phyloP scores from a whole-genome alignment of 2,797 vertebrate genomes.

The Antennarius maculatus region DNA sequence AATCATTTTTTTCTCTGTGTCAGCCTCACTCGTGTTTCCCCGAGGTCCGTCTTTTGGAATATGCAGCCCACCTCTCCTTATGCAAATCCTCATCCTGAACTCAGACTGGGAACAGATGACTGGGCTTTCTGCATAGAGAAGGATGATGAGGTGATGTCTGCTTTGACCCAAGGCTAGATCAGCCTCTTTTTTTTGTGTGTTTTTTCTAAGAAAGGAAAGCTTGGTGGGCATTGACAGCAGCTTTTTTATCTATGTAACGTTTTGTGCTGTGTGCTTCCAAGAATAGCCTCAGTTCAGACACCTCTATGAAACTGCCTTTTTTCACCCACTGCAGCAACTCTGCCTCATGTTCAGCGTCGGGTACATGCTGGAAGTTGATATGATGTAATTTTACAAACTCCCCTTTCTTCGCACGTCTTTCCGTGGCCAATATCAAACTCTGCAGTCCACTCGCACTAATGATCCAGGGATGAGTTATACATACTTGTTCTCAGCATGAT shows the following conservation, averaged over 20 bases:
- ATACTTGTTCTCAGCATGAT: not conserved
- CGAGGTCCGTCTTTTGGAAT: conserved; percentile 15
- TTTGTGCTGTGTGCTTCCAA: conserved; percentile 35
- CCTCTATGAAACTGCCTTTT: conserved; percentile 49
- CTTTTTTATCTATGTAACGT: conserved; percentile 41
- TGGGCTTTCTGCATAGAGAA: conserved; percentile 21
- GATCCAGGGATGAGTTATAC: not conserved
- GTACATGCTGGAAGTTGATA: conserved; percentile 21
- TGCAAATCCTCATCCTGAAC: conserved; percentile 25
- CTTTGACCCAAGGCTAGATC: conserved; percentile 28
- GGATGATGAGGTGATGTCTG: conserved; percentile 12
- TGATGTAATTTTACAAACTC: conserved; percentile 9
- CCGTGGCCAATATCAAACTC: not conserved
- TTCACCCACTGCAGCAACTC: conserved; percentile 33
- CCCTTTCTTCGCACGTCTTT: not conserved
- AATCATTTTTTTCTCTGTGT: conserved; percentile 22
- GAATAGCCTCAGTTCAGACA: conserved; percentile 59
- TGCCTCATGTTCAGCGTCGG: conserved; percentile 22
- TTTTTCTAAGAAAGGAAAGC: conserved; percentile 20
- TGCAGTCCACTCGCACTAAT: not conserved
- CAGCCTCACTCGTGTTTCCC: conserved; percentile 33
- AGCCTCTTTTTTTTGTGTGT: conserved; percentile 11
- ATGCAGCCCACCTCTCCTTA: conserved; percentile 31
- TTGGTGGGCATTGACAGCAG: conserved; percentile 32
- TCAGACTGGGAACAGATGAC: conserved; percentile 14